These are phyloP conservation scores for Apis florea DNA, from an alignment of 1,140 invertebrate species.

Conservation along the genomic window DNA sequence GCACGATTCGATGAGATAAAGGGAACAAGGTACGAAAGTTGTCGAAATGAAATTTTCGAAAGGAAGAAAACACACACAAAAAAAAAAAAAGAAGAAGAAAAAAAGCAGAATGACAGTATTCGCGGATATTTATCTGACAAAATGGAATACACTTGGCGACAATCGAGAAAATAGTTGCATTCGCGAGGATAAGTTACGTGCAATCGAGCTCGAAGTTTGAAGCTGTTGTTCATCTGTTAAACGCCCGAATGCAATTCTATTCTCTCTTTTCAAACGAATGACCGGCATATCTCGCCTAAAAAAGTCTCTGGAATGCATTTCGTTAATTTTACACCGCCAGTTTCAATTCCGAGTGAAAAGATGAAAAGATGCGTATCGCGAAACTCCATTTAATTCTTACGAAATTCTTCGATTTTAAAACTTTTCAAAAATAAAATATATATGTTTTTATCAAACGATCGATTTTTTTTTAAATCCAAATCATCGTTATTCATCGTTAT, in stretches of 20 bases:
- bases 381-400: neutral
- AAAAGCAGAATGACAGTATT: neutral
- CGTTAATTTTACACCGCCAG: constrained; percentile 1
- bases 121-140: neutral
- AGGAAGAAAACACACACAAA: neutral
- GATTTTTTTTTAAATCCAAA: no score
- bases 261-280: neutral
- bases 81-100: neutral
- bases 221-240: constrained; percentile 21
- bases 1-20: no score
- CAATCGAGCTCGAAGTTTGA: constrained; percentile 3
- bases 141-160: neutral
- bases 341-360: neutral
- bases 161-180: neutral
- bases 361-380: neutral
- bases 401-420: neutral
- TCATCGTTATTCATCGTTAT: no score
- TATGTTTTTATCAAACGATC: no score
- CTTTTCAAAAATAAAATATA: no score
- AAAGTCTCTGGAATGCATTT: constrained; percentile 8
- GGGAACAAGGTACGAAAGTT: no score
- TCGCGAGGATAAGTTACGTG: neutral
- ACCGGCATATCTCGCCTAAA: neutral
- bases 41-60: no score
- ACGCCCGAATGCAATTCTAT: constrained; percentile 16